Base-by-base conservation (phyloP, 2,797 vertebrate genomes). In the Malacoraja senta region DNA sequence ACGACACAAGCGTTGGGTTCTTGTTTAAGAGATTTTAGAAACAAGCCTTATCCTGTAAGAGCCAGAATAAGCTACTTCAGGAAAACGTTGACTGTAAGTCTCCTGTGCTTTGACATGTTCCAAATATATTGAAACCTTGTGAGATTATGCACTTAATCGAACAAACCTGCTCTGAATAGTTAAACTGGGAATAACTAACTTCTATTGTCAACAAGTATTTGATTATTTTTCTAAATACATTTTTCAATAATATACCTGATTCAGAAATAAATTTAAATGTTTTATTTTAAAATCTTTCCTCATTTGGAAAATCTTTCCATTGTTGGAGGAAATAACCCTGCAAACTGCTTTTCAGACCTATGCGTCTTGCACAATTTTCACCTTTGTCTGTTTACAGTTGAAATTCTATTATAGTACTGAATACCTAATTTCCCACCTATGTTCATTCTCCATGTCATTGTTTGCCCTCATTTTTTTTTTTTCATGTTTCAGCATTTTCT, bases 11-110 rank as follows among this genome's bases (percentile, higher is more conserved):
- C 98, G 0, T 94, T 99, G 83, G 98, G 98, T 0, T 98, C 97
- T 1, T 99, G 99, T 96, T 97, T 98, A 95, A 97, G 99, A 94
- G 99, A 99, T 95, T 99, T 99, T 76, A 96, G 99, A 68, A 99
- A 99, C 95, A 99, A 99, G 94, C 99, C 99, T 0, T 99, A 99
- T 94, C 98, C 99, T 0, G 95, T 99, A 81, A 96, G 97, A 94
- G 97, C 97, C 94, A 99, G 97, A 96, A 97, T 99, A 78, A 96
- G 94, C 0, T 99, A 99, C 95, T 99, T 99, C 95, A 97, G 96
- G 94, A 97, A 97, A 95, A 96, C 96, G 0, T 10, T 99, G 95
- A 97, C 97, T 93, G 99, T 99, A 96, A 95, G 97, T 96, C 24
- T 86, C 65, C 32, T 65, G 61, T 71, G 35, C 44, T 35, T 93